phyloP scores from a whole-genome alignment of 2,888 invertebrate genomes.

The Perithous albicinctus region DNA sequence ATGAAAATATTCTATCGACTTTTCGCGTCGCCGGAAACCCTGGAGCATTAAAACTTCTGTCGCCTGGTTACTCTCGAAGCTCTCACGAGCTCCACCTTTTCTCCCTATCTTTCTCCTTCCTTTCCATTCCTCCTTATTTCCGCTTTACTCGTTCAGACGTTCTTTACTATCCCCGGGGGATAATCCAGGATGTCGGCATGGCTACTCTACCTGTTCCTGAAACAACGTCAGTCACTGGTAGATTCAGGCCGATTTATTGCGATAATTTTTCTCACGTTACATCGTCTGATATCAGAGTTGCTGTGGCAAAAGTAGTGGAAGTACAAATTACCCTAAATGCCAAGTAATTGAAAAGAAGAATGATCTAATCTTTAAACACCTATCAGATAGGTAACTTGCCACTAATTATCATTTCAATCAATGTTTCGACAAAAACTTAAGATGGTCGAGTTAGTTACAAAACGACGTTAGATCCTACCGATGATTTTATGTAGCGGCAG shows the following conservation, averaged over 20 bases:
- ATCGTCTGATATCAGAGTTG: neutral
- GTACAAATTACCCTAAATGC: neutral
- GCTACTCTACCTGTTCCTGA: neutral
- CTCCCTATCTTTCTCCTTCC: conserved; percentile 3
- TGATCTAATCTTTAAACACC: too few species aligned
- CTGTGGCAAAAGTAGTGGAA: neutral
- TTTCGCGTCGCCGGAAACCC: conserved; percentile 63
- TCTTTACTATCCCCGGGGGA: conserved; percentile 26
- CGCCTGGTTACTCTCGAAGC: conserved; percentile 58
- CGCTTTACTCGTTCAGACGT: conserved; percentile 30
- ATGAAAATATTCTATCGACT: conserved; percentile 70
- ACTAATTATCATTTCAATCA: too few species aligned
- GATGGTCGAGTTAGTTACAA: too few species aligned
- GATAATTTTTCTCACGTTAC: conserved; percentile 11
- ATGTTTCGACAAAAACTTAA: too few species aligned
- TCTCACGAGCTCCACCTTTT: conserved; percentile 1
- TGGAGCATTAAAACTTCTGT: conserved; percentile 69
- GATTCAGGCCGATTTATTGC: conserved; percentile 37
- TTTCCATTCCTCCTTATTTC: conserved; percentile 43
- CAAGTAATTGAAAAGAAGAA: too few species aligned
- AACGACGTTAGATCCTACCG: too few species aligned
- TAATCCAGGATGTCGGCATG: conserved; percentile 25
- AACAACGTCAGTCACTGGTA: neutral
- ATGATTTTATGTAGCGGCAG: too few species aligned
- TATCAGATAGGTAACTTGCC: too few species aligned